Evolutionary conservation across 2,888 invertebrate genomes (phyloP), one percentile per base, ranked within the genome.

Genomic region (Torymus tubicola): DNA sequence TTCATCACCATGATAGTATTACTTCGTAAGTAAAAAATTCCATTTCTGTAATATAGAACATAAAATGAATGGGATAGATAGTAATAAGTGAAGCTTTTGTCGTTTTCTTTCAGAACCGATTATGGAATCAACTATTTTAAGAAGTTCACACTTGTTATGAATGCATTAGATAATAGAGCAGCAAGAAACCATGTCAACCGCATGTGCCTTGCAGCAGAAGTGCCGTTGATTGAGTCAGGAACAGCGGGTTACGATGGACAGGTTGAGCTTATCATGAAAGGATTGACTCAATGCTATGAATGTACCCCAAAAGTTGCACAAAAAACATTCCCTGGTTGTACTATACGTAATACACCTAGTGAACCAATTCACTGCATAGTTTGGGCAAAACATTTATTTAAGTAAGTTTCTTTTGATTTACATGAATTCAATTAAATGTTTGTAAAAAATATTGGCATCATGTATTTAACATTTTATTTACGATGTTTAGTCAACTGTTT

Each of bases 311-410:
- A 98, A 91, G 95, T 96, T 10, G 93, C 95, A 18, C 97, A 97
- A 88, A 98, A 98, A 90, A 95, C 96, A 8, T 99, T 95, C 91
- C 99, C 99, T 0, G 98, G 99, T 0, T 99, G 99, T 90, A 99
- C 99, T 1, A 99, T 99, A 85, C 93, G 99, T 61, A 99, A 99
- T 90, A 99, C 99, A 0, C 99, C 99, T 0, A 99, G 98, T 0
- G 99, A 99, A 90, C 98, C 98, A 0, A 98, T 99, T 85, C 99
- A 99, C 91, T 99, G 99, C 90, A 98, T 99, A 85, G 99, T 99
- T 21, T 99, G 99, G 99, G 97, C 98, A 0, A 99, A 99, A 91
- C 98, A 99, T 93, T 93, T 99, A 12, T 99, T 99, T 92, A 99
- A 99, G 96, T 97, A 91, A 92, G 93, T 92, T 64, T n/a, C 13